Conservation (phyloP, 2,113 vertebrate species). For the Xiphorhynchus elegans region DNA sequence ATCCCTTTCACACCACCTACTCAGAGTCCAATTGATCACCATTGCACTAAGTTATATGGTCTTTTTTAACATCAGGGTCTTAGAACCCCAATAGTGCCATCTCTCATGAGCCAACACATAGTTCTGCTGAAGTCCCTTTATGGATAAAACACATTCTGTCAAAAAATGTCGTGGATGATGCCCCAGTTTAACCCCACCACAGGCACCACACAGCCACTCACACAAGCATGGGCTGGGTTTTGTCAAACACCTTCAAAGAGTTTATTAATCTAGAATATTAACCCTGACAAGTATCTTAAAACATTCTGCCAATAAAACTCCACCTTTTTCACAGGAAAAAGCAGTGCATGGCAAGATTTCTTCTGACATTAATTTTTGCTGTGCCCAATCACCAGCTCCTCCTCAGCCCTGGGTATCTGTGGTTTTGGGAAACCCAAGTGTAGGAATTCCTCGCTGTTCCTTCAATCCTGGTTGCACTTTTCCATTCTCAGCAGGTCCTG, state of each 20-base stretch:
- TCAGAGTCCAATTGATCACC: not conserved
- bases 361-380: not conserved
- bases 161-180: slow-evolving; percentile 8
- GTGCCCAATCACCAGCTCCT: not conserved
- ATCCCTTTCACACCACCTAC: not conserved
- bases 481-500: not conserved
- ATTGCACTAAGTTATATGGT: not conserved
- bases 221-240: slow-evolving; percentile 28
- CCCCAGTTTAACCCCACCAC: not conserved
- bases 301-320: slow-evolving; percentile 1
- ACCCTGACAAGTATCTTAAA: slow-evolving; percentile 29
- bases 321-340: not conserved
- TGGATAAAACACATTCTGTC: slow-evolving; percentile 46
- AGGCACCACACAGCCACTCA: not conserved
- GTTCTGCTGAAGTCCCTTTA: slow-evolving; percentile 26
- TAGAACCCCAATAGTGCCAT: not conserved
- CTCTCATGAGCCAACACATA: slow-evolving; percentile 33
- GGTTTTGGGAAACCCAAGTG: not conserved
- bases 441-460: not conserved
- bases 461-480: not conserved
- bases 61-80: slow-evolving; percentile 23
- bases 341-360: not conserved
- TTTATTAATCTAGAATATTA: slow-evolving; percentile 12
- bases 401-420: not conserved
- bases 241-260: slow-evolving; percentile 13